Evolutionary conservation across 2,888 invertebrate genomes (phyloP).

Genomic region (Ashinkailepas kermadecensis): DNA sequence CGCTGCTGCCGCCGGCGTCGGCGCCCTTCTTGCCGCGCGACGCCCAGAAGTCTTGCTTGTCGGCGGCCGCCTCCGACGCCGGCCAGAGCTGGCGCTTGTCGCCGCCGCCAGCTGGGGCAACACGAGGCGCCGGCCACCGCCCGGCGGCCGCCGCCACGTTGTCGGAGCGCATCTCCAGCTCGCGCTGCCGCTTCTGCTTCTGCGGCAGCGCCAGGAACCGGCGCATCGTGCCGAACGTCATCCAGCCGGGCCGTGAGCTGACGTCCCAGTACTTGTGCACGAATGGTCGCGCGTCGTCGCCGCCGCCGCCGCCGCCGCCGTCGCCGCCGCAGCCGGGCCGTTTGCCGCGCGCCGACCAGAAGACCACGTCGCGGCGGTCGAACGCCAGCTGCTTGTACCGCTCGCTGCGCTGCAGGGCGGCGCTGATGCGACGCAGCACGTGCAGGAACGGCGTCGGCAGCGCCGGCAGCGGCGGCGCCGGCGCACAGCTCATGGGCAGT

Average conservation of each 20-base stretch:
- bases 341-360: neutral
- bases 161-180: neutral
- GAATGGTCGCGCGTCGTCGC: neutral
- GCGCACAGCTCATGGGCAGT: too few species aligned
- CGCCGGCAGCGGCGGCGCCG: slow-evolving; percentile 41
- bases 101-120: too few species aligned
- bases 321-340: neutral
- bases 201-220: neutral
- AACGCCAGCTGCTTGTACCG: neutral
- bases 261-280: slow-evolving; percentile 9
- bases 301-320: too few species aligned
- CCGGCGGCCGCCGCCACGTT: neutral
- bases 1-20: neutral
- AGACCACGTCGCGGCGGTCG: neutral
- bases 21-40: too few species aligned
- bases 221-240: slow-evolving; percentile 1
- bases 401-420: neutral
- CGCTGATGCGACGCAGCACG: neutral
- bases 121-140: too few species aligned
- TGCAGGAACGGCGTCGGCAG: too few species aligned
- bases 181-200: neutral
- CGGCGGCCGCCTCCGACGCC: too few species aligned
- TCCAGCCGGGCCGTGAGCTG: neutral
- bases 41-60: too few species aligned
- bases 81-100: too few species aligned